Conservation (phyloP, 2,113 vertebrate species). For the Phasianus colchicus region DNA sequence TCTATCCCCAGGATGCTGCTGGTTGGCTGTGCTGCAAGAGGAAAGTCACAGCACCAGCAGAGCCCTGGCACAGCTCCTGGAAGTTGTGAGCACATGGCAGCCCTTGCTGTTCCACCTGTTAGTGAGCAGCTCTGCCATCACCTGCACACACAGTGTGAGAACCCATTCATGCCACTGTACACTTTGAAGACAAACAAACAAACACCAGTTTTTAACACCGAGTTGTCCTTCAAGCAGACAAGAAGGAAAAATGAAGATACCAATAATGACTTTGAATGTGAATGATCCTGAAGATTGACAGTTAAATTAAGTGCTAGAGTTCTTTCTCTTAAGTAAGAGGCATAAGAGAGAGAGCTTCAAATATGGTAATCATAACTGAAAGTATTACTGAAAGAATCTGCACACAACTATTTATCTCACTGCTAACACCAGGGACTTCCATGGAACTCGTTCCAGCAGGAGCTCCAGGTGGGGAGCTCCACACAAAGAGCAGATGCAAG, state of each 20-base stretch:
- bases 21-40: neutral
- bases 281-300: neutral
- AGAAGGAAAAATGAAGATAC: neutral
- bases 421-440: neutral
- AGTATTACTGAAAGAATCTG: neutral
- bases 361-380: neutral
- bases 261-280: neutral
- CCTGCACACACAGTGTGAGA: fast-evolving
- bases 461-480: neutral
- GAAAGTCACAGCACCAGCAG: neutral
- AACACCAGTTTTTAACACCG: neutral
- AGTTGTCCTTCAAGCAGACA: neutral
- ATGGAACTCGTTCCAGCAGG: neutral
- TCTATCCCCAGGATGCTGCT: no score
- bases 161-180: neutral
- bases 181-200: neutral
- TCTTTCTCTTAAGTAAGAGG: neutral
- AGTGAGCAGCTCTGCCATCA: fast-evolving
- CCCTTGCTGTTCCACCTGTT: neutral
- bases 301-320: neutral
- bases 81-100: no score
- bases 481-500: neutral
- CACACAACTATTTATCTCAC: neutral
- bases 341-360: neutral
- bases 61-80: fast-evolving